These are phyloP conservation scores for Callimorpha dominula DNA, from an alignment of 2,888 invertebrate species.

Conservation along the genomic window DNA sequence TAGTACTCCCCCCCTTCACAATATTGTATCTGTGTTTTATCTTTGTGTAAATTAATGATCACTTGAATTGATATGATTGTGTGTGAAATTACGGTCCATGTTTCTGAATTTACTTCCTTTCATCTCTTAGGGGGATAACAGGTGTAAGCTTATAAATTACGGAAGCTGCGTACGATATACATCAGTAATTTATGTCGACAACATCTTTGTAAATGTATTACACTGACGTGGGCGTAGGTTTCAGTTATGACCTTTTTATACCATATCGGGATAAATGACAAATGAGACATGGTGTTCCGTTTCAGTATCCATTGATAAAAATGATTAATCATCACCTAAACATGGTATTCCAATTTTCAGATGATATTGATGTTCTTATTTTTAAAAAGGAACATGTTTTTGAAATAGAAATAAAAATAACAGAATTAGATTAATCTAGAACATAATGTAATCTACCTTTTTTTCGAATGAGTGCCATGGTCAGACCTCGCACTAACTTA, in stretches of 20 bases:
- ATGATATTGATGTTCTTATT: neutral
- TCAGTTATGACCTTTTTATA: neutral
- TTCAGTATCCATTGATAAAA: neutral
- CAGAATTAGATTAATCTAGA: too few species aligned
- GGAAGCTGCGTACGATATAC: neutral
- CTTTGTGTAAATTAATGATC: neutral
- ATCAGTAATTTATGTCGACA: neutral
- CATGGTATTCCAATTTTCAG: neutral
- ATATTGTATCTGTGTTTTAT: neutral
- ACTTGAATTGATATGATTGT: neutral
- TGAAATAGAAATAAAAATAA: neutral
- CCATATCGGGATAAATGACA: neutral
- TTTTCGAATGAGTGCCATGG: too few species aligned
- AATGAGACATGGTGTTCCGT: neutral
- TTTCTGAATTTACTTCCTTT: neutral
- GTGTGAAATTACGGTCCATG: neutral
- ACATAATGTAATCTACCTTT: too few species aligned
- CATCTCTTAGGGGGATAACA: neutral
- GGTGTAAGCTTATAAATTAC: neutral
- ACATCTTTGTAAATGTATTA: conserved; percentile 2
- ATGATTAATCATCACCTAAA: neutral
- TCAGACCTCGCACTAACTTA: too few species aligned
- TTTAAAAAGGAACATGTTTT: neutral
- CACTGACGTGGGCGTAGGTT: neutral
- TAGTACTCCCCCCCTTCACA: too few species aligned